Evolutionary conservation across 2,113 vertebrate genomes (phyloP), one percentile per base, ranked within the genome.

Genomic region (Melierax canorus): DNA sequence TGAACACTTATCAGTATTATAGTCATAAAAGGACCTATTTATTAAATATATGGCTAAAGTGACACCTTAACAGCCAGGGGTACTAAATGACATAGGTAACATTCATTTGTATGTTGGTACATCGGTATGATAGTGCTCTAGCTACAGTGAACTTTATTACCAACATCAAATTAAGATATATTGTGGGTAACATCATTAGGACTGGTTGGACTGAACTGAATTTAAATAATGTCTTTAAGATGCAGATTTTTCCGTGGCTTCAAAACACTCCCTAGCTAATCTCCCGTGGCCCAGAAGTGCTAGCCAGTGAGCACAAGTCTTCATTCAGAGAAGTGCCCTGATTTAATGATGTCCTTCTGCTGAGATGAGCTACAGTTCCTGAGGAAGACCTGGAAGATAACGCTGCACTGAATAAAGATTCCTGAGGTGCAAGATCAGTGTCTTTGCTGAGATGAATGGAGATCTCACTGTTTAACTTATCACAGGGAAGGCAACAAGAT

Each of bases 91-190:
- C 96, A 94, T 36, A 78, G 79, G 85, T 77, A 91, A 95, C 81
- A 75, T 95, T 95, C 88, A 94, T 97, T 97, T 94, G 94, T 94
- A 90, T 96, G 90, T 97, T 91, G 91, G 88, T 86, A 90, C 84
- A 84, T 67, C 43, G 66, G 80, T 76, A 59, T 66, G 83, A 91
- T 79, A 86, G 60, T 48, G 67, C 87, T 94, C 66, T 60, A 90
- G 78, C 87, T 87, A 94, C 91, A 87, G n/a, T 83, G 94, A 96
- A 91, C 95, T 98, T 97, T 97, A 97, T 93, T 92, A 80, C 97
- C 83, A 92, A 83, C 92, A 97, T 97, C 96, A 97, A 96, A 97
- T 97, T 96, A 97, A 97, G 96, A 97, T 96, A 97, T 97, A 97
- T 96, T 89, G 95, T 94, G 69, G 92, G 87, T 91, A 96, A 89